These are phyloP conservation scores for Chiloscyllium plagiosum DNA, from an alignment of 2,113 vertebrate genomes.

Conservation along the genomic window DNA sequence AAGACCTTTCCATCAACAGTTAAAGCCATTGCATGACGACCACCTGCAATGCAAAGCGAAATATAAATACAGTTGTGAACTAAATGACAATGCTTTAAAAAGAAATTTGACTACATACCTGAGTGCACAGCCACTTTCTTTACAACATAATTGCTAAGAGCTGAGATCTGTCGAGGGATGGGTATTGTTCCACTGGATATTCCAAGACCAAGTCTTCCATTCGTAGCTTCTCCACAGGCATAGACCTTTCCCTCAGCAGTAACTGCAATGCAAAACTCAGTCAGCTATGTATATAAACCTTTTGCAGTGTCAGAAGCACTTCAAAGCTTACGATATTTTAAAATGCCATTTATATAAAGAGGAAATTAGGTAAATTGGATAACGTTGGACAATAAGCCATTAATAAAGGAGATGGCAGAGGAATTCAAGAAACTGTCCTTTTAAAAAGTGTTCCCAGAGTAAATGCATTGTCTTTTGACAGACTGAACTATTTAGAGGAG, in stretches of 20 bases:
- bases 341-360: neutral
- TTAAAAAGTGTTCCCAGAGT: neutral
- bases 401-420: neutral
- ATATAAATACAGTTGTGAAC: neutral
- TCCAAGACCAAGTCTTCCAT: conserved; percentile 85
- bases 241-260: conserved; percentile 96
- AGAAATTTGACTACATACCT: conserved; percentile 53
- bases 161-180: conserved; percentile 87
- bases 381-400: neutral
- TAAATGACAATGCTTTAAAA: neutral
- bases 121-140: conserved; percentile 99
- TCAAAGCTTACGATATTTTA: neutral
- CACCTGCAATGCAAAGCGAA: conserved; percentile 56
- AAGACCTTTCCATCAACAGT: conserved; percentile 98
- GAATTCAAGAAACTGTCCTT: neutral
- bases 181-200: conserved; percentile 92
- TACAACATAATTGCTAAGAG: conserved; percentile 93
- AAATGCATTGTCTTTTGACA: neutral
- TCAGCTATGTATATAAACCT: neutral
- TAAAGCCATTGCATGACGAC: conserved; percentile 91
- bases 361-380: neutral
- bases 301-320: neutral
- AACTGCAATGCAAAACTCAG: conserved; percentile 58
- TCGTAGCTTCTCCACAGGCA: conserved; percentile 93
- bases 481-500: neutral